These are phyloP conservation scores for Erythrocercus mccallii DNA, from an alignment of 2,113 vertebrate species.

Conservation along the genomic window DNA sequence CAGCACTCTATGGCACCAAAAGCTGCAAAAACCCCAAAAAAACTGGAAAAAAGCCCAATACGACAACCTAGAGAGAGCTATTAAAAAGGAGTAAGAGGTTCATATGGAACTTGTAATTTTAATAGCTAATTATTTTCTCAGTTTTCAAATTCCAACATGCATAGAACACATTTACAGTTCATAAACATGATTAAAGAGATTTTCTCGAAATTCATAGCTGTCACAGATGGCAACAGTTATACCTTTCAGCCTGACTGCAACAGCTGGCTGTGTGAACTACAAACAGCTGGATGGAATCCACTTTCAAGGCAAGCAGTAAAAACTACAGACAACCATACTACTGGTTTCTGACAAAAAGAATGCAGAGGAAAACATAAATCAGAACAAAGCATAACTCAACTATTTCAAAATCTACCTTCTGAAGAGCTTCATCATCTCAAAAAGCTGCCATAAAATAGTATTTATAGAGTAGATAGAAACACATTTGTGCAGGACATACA, in stretches of 20 bases:
- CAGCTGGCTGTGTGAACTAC: constrained; percentile 56
- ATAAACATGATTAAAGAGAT: constrained; percentile 50
- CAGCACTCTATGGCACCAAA: neutral
- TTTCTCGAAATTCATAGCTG: constrained; percentile 41
- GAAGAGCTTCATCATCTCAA: neutral
- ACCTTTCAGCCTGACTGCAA: neutral
- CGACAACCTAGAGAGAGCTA: neutral
- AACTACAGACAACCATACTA: neutral
- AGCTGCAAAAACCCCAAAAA: neutral
- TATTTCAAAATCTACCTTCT: neutral
- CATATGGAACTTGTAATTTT: neutral
- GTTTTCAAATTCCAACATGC: constrained; percentile 14
- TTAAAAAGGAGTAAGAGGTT: neutral
- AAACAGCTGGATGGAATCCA: constrained; percentile 34
- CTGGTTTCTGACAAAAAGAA: neutral
- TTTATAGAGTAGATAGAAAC: neutral
- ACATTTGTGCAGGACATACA: neutral
- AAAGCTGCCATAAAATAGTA: neutral
- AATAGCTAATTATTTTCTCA: neutral
- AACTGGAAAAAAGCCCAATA: neutral
- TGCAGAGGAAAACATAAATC: neutral
- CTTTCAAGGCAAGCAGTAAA: constrained; percentile 5
- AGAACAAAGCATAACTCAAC: neutral
- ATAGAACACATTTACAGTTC: neutral
- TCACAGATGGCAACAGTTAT: constrained; percentile 6